phyloP scores from a whole-genome alignment of 2,888 invertebrate species.

The Caradrina kadenii region DNA sequence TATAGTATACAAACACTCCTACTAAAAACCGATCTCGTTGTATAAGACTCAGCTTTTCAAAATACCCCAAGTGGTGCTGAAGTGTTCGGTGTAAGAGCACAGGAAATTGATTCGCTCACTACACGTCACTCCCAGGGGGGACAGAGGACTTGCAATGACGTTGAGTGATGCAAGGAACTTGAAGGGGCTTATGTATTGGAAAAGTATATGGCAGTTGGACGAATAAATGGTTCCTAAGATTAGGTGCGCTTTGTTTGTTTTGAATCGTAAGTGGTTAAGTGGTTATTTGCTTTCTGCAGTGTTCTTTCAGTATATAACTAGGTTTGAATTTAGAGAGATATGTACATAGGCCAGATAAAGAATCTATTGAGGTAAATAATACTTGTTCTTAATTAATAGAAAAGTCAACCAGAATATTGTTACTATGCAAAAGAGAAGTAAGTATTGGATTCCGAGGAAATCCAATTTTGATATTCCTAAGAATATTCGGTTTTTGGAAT shows the following conservation, averaged over 20 bases:
- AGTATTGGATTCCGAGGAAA: too few species aligned
- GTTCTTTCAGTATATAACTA: too few species aligned
- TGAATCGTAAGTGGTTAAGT: background rate
- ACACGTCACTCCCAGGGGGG: slow-evolving; percentile 61
- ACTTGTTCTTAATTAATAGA: too few species aligned
- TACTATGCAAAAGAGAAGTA: too few species aligned
- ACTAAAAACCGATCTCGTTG: slow-evolving; percentile 8
- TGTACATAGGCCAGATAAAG: too few species aligned
- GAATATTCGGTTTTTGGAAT: too few species aligned
- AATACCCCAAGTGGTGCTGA: slow-evolving; percentile 43
- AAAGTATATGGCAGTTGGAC: background rate
- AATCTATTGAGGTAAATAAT: too few species aligned
- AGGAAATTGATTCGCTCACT: slow-evolving; percentile 64
- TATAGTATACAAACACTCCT: background rate
- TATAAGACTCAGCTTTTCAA: slow-evolving; percentile 20
- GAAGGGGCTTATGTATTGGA: slow-evolving; percentile 21
- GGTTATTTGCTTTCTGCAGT: background rate
- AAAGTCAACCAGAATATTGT: too few species aligned
- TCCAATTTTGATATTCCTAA: too few species aligned
- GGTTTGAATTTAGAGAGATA: too few species aligned
- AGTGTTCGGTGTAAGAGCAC: slow-evolving; percentile 42
- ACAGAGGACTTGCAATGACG: slow-evolving; percentile 50
- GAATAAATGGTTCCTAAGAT: background rate
- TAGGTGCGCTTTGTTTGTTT: slow-evolving; percentile 2
- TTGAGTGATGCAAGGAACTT: slow-evolving; percentile 40